These are phyloP conservation scores for Nezara viridula DNA, from an alignment of 2,888 invertebrate species.

Conservation along the genomic window DNA sequence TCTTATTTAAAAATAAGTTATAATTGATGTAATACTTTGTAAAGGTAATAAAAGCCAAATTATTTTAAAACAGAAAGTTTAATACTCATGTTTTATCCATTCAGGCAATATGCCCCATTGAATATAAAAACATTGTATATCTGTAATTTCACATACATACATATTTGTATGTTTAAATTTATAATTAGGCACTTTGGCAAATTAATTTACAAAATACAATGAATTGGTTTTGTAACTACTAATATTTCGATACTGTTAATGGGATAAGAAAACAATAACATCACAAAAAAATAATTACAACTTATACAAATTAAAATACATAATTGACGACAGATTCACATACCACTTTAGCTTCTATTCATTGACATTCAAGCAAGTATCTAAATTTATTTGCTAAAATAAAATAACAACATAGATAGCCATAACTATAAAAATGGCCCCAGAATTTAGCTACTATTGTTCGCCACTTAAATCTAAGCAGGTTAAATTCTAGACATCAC, in stretches of 20 bases:
- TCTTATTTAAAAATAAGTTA: neutral
- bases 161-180: neutral
- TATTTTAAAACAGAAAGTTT: conserved; percentile 31
- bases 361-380: neutral
- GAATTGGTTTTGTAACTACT: neutral
- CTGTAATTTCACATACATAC: neutral
- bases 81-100: conserved; percentile 27
- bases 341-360: conserved; percentile 4
- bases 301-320: conserved; percentile 20
- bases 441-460: conserved; percentile 39
- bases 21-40: neutral
- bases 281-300: conserved; percentile 5
- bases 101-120: neutral
- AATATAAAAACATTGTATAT: conserved; percentile 32
- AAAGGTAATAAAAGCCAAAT: neutral
- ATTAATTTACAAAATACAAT: conserved; percentile 43
- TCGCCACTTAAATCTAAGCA: conserved; percentile 38
- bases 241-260: conserved; percentile 10
- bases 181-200: conserved; percentile 48
- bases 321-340: neutral
- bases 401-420: conserved; percentile 32
- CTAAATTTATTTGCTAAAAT: neutral
- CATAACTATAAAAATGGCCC: conserved; percentile 23
- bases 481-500: conserved; percentile 33
- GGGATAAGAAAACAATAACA: conserved; percentile 1